Evolutionary conservation across 2,113 vertebrate genomes (phyloP).

Genomic region (Hystrix brachyura): DNA sequence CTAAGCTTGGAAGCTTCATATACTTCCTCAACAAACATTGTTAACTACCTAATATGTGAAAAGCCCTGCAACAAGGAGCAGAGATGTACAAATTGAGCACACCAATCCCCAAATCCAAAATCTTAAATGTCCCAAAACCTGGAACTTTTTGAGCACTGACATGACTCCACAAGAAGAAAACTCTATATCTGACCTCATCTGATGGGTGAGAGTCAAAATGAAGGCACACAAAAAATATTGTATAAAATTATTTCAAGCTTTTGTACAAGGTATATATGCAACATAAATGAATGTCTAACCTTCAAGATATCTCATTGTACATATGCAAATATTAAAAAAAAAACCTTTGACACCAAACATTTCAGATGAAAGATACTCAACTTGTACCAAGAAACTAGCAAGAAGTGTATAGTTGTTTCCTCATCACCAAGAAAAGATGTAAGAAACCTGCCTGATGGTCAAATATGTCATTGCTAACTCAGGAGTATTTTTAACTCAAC

Average conservation of each 20-base stretch:
- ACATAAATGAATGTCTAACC: background rate
- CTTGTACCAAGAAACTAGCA: background rate
- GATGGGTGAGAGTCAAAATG: background rate
- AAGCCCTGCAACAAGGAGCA: background rate
- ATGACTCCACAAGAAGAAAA: background rate
- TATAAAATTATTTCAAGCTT: background rate
- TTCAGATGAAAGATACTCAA: background rate
- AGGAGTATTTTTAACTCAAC: background rate
- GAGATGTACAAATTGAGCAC: background rate
- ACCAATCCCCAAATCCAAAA: background rate
- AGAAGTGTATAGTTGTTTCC: background rate
- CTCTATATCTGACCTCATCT: background rate
- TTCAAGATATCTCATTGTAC: background rate
- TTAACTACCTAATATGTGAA: background rate
- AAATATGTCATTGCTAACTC: background rate
- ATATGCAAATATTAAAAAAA: background rate
- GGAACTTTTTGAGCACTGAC: background rate
- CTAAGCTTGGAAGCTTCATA: background rate
- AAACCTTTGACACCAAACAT: background rate
- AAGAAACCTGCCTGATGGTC: background rate
- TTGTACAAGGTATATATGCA: background rate
- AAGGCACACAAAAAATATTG: background rate
- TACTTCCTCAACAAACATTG: conserved; percentile 5
- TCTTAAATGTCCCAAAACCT: background rate
- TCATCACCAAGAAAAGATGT: background rate